These are phyloP conservation scores for Sphyrna mokarran DNA, from an alignment of 2,113 vertebrate genomes.

Conservation along the genomic window DNA sequence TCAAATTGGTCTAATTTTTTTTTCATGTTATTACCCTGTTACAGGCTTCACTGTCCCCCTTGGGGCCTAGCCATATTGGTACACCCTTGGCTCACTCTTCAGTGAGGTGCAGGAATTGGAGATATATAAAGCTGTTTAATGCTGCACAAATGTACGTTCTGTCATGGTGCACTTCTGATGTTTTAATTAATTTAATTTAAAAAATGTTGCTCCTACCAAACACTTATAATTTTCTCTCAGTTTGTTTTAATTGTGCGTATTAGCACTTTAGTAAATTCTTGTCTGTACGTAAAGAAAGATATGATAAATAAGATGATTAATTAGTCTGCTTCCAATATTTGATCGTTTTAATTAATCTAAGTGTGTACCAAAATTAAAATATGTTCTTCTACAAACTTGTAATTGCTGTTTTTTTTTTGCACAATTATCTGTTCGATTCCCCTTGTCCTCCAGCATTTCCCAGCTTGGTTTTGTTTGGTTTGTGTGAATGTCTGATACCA, in stretches of 20 bases:
- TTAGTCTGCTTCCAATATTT: not conserved
- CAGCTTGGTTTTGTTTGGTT: not conserved
- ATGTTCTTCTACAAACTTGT: slow-evolving; percentile 21
- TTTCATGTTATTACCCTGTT: not conserved
- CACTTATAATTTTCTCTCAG: not conserved
- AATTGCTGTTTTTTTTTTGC: not conserved
- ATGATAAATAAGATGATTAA: slow-evolving; percentile 21
- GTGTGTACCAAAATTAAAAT: slow-evolving; percentile 28
- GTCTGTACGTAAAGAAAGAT: not conserved
- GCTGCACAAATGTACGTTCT: not conserved
- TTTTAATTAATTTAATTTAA: slow-evolving; percentile 21
- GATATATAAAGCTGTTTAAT: slow-evolving; percentile 4
- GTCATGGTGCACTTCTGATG: not conserved
- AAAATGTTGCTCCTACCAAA: not conserved
- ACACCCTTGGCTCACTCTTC: not conserved
- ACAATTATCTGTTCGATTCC: not conserved
- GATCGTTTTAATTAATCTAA: slow-evolving; percentile 28
- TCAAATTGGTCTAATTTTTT: not conserved
- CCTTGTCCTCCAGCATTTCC: too few species aligned
- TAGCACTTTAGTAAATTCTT: not conserved
- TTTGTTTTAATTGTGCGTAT: not conserved
- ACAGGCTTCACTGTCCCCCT: not conserved
- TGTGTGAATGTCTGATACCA: not conserved
- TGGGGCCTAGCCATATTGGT: not conserved
- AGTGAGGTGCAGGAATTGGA: not conserved